Evolutionary conservation across 2,113 vertebrate species (phyloP).

Genomic region (Bolborhynchus lineola): DNA sequence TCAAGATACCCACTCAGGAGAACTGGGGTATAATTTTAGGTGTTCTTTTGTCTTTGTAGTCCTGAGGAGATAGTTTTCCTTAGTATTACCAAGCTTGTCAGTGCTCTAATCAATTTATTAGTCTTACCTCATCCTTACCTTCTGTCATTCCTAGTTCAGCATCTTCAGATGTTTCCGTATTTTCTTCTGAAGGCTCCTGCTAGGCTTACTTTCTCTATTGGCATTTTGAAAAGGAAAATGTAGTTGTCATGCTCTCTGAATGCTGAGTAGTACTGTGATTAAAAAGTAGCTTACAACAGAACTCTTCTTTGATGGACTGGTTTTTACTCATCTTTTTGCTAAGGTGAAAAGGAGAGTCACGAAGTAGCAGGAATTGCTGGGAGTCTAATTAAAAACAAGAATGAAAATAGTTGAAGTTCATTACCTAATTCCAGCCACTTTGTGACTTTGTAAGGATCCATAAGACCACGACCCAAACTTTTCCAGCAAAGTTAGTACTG

Average conservation of each 20-base stretch:
- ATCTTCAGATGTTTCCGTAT: background rate
- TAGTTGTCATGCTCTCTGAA: background rate
- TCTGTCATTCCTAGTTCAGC: background rate
- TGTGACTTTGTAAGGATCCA: background rate
- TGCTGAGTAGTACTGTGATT: background rate
- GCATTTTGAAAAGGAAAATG: slow-evolving; percentile 24
- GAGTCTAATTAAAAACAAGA: background rate
- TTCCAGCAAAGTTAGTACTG: background rate
- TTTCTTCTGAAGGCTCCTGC: slow-evolving; percentile 4
- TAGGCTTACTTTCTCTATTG: slow-evolving; percentile 14
- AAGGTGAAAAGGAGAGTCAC: background rate
- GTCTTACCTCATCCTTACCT: background rate
- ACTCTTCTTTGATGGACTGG: background rate
- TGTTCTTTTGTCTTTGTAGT: background rate
- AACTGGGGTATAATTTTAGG: background rate
- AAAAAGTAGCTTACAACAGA: slow-evolving; percentile 28
- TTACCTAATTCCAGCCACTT: background rate
- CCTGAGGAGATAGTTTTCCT: background rate
- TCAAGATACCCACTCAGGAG: background rate
- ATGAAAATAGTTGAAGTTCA: background rate
- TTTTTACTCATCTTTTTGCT: background rate
- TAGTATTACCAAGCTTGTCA: background rate
- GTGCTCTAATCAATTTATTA: background rate
- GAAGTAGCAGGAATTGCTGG: background rate
- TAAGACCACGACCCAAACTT: background rate